Percentiles rank a stretch among this genome's conserved stretches.
These are phyloP conservation scores for Archaeoteleia sp. DNA, from an alignment of 2,888 invertebrate species.

Conservation along the genomic window DNA sequence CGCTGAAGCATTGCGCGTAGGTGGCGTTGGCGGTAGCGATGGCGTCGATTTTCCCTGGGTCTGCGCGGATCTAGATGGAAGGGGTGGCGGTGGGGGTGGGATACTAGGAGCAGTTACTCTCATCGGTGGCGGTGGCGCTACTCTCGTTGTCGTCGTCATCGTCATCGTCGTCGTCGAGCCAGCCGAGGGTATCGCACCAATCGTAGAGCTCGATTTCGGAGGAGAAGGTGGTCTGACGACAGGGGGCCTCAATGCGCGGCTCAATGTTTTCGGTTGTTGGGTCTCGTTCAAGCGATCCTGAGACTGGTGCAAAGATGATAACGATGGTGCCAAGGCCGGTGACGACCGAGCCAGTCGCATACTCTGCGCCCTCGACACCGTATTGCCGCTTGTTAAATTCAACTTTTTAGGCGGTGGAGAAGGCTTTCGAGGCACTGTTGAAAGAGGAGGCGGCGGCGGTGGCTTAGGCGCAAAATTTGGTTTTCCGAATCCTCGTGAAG, in stretches of 20 bases:
- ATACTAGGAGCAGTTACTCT: constrained; percentile 69
- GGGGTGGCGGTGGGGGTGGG: constrained; percentile 72
- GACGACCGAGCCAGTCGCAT: constrained; percentile 87
- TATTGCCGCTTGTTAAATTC: constrained; percentile 68
- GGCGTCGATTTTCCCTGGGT: constrained; percentile 56
- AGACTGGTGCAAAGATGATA: constrained; percentile 77
- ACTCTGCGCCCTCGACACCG: constrained; percentile 86
- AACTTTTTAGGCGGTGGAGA: constrained; percentile 82
- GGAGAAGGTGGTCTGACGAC: constrained; percentile 79
- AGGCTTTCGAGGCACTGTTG: constrained; percentile 75
- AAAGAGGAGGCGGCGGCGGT: constrained; percentile 76
- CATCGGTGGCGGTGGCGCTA: constrained; percentile 71
- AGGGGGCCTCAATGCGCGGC: constrained; percentile 78
- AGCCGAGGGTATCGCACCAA: constrained; percentile 2
- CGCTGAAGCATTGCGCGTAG: constrained; percentile 75
- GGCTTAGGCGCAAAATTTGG: constrained; percentile 91
- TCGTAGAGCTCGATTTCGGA: constrained; percentile 64
- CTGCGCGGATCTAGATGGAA: constrained; percentile 66
- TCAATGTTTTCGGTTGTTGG: constrained; percentile 72
- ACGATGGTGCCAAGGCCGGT: constrained; percentile 76
- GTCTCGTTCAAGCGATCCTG: constrained; percentile 75
- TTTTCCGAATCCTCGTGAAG: constrained; percentile 78
- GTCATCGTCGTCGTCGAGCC: constrained; percentile 32
- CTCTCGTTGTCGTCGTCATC: constrained; percentile 58
- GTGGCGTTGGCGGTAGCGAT: constrained; percentile 74